phyloP scores from a whole-genome alignment of 2,113 vertebrate genomes.

The Collichthys lucidus region DNA sequence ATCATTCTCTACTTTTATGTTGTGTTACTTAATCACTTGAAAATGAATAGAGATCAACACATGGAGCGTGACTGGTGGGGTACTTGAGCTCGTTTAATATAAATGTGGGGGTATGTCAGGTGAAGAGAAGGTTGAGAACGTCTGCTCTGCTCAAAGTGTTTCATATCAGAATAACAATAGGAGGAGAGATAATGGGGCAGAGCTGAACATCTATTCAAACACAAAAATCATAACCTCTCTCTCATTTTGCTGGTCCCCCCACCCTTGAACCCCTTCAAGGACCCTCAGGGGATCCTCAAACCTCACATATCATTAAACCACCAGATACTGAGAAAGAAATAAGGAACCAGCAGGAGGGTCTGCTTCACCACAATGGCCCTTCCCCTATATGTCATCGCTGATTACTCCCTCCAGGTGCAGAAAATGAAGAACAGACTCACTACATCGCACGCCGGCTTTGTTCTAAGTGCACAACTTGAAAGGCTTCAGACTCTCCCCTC shows the following conservation, averaged over 20 bases:
- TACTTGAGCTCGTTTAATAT: background rate
- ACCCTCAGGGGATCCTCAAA: constrained; percentile 17
- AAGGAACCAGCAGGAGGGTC: constrained; percentile 5
- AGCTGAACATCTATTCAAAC: background rate
- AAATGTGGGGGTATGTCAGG: background rate
- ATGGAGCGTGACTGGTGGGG: background rate
- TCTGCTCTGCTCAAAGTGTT: background rate
- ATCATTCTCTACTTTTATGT: background rate
- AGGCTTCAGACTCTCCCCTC: constrained; percentile 61
- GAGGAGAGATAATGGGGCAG: background rate
- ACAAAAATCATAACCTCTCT: background rate
- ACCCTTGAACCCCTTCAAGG: background rate
- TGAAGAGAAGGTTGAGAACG: no score
- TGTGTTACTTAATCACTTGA: background rate
- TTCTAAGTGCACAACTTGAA: constrained; percentile 77
- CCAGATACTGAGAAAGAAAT: constrained; percentile 12
- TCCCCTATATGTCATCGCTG: constrained; percentile 3
- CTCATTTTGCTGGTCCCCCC: constrained; percentile 9
- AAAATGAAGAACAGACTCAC: constrained; percentile 42
- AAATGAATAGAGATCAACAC: background rate
- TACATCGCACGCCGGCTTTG: constrained; percentile 48
- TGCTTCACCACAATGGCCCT: constrained; percentile 2
- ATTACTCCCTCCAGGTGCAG: constrained; percentile 67
- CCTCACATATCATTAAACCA: constrained; percentile 27
- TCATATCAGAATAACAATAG: background rate